A percentile compares a stretch with the other conserved stretches of the same genome.
Conservation (phyloP, 2,888 invertebrate species). For the Ennomos erosarius region DNA sequence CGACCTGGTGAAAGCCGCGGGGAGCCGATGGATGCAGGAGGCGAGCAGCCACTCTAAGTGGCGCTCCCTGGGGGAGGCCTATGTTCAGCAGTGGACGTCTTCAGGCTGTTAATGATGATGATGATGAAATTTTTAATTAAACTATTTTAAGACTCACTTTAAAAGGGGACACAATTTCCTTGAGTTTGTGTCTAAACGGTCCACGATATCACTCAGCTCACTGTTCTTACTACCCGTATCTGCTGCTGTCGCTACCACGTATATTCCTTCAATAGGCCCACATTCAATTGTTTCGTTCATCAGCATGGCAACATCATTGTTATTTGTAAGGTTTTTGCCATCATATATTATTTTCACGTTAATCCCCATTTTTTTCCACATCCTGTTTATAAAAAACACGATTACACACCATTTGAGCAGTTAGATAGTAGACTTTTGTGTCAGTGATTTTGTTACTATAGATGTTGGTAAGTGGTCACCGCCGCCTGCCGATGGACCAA, state of each 20-base stretch:
- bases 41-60: too few relatives aligned
- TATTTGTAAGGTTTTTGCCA: background rate
- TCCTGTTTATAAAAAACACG: slow-evolving; percentile 4
- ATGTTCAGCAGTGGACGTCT: too few relatives aligned
- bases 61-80: too few relatives aligned
- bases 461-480: too few relatives aligned
- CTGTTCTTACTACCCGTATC: background rate
- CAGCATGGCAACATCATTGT: background rate
- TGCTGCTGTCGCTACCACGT: slow-evolving; percentile 3
- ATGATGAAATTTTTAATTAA: too few relatives aligned
- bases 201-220: background rate
- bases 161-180: slow-evolving; percentile 5
- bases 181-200: slow-evolving; percentile 7
- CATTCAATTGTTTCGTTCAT: background rate
- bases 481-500: too few relatives aligned
- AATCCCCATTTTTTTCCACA: slow-evolving; percentile 14
- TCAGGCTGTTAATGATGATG: too few relatives aligned
- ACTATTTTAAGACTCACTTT: slow-evolving; percentile 21
- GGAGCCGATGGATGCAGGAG: too few relatives aligned
- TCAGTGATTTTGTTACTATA: too few relatives aligned
- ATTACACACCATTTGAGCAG: too few relatives aligned
- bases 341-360: slow-evolving; percentile 8
- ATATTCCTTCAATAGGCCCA: slow-evolving; percentile 20
- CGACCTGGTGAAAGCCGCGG: too few relatives aligned
- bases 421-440: too few relatives aligned